These are phyloP conservation scores for Dryas iulia DNA, from an alignment of 1,140 invertebrate species.

Conservation along the genomic window DNA sequence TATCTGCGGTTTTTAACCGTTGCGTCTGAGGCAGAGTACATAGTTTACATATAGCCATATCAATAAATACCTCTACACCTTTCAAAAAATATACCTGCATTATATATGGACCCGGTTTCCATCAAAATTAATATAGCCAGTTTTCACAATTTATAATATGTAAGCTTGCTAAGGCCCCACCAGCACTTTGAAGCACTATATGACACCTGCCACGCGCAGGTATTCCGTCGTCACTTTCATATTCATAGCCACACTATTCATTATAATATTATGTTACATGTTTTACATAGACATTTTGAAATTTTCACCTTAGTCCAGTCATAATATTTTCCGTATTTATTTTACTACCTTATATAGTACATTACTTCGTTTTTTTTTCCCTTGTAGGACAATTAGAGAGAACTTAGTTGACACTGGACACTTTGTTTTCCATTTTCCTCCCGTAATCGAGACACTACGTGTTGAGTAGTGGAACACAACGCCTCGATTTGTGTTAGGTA, in stretches of 20 bases:
- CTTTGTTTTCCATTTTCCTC: no score
- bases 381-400: no score
- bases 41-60: no score
- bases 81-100: neutral
- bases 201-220: conserved; percentile 12
- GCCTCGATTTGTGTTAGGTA: no score
- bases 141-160: conserved; percentile 9
- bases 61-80: neutral
- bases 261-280: neutral
- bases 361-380: neutral
- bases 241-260: conserved; percentile 11
- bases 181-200: conserved; percentile 12
- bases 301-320: neutral
- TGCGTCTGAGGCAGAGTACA: no score
- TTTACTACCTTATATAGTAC: no score
- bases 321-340: neutral
- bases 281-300: neutral
- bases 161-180: neutral
- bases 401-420: no score
- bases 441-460: no score
- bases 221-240: conserved; percentile 10
- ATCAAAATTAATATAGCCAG: neutral
- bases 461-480: no score
- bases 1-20: no score
- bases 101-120: neutral